Percentiles rank a stretch among this genome's conserved stretches.
These are phyloP conservation scores for Sprattus sprattus DNA, from an alignment of 2,113 vertebrate species.

Conservation along the genomic window DNA sequence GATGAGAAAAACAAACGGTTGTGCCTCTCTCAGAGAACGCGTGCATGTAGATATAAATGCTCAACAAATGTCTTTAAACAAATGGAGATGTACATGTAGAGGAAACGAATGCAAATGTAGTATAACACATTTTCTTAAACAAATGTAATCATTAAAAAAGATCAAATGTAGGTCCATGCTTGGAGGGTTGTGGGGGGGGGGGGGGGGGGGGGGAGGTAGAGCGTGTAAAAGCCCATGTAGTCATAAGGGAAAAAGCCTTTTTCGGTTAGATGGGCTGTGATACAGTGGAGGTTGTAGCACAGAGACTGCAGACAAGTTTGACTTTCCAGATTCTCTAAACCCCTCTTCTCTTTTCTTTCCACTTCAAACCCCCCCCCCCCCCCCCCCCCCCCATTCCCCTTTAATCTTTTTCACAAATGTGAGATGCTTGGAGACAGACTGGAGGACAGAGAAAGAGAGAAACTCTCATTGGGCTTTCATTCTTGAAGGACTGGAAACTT, in stretches of 20 bases:
- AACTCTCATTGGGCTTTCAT: not conserved
- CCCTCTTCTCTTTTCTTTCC: not conserved
- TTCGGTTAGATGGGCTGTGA: not conserved
- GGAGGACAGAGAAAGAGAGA: not conserved
- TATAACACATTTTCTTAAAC: not conserved
- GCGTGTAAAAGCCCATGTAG: not conserved
- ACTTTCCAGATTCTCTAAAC: not conserved
- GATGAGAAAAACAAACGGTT: not conserved
- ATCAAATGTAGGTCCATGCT: not conserved
- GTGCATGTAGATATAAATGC: not conserved
- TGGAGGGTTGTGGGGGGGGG: not conserved
- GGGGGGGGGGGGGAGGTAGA: not conserved
- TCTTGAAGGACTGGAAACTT: not conserved
- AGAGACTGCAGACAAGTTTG: not conserved
- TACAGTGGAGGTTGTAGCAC: not conserved
- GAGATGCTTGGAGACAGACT: not conserved
- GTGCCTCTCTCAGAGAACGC: not conserved
- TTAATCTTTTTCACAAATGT: constrained; percentile 26
- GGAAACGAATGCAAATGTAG: not conserved
- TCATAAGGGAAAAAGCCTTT: not conserved
- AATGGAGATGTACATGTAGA: not conserved
- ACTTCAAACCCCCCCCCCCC: not conserved
- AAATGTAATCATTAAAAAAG: not conserved
- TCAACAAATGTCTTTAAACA: not conserved
- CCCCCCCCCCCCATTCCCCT: not conserved